Percentiles rank a stretch among this genome's conserved stretches.
These are phyloP conservation scores for Tetropium fuscum DNA, from an alignment of 2,888 invertebrate species.

Conservation along the genomic window DNA sequence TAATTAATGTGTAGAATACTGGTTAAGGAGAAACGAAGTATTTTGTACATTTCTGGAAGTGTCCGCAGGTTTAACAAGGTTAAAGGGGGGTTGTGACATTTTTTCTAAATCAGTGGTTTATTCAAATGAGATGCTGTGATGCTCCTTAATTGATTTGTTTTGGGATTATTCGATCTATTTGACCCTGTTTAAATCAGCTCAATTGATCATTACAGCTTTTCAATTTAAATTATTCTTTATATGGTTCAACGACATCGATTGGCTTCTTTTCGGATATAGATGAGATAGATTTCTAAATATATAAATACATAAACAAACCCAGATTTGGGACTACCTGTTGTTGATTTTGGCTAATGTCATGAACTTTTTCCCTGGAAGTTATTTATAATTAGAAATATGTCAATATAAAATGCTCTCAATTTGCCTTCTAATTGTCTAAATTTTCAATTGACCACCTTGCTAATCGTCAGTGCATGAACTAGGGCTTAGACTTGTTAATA, in stretches of 20 bases:
- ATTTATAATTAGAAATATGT: conserved; percentile 7
- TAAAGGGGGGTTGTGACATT: conserved; percentile 2
- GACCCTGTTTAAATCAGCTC: conserved; percentile 55
- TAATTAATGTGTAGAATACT: conserved; percentile 27
- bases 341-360: conserved; percentile 1
- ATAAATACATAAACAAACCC: conserved; percentile 15
- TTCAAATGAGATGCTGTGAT: conserved; percentile 44
- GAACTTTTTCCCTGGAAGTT: conserved; percentile 6
- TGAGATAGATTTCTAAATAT: conserved; percentile 15
- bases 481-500: too few species aligned
- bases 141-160: conserved; percentile 42
- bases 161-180: conserved; percentile 29
- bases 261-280: conserved; percentile 24
- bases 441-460: too few species aligned
- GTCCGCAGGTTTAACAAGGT: neutral
- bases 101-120: conserved; percentile 4
- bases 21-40: conserved; percentile 22
- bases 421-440: too few species aligned
- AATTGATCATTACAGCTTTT: conserved; percentile 43
- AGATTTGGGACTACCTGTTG: neutral
- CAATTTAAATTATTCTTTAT: conserved; percentile 18
- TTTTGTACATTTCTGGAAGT: conserved; percentile 7
- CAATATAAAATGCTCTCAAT: neutral
- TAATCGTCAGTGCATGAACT: neutral
- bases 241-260: conserved; percentile 41